Evolutionary conservation across 2,797 vertebrate species (phyloP), one percentile per base, ranked within the genome.

Genomic region (Rhadinocentrus ornatus): DNA sequence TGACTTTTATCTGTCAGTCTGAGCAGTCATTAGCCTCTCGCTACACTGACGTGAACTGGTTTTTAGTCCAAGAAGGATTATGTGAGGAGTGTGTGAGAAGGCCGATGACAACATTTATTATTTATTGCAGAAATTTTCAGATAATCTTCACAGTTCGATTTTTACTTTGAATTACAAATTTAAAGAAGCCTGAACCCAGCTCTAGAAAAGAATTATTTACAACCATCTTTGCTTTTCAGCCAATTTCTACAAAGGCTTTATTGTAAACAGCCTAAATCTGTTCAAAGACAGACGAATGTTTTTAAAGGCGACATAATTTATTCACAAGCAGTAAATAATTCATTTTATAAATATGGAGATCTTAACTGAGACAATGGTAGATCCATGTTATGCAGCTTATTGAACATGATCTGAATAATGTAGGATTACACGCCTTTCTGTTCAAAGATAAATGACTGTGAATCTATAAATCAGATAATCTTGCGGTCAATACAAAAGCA

Each of bases 381-480:
- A 80, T 85, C 82, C 70, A 69, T 75, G 69, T 70, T 72, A 34
- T 55, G 53, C 54, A 60, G 54, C 85, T 73, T 77, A 84, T 81
- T 57, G 66, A 79, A 67, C 60, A 54, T 22, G 44, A 71, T 57
- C 78, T 87, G 76, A 88, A 91, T 82, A 84, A 89, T 85, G 68
- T 70, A 73, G 74, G 74, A 85, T 86, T 84, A 76, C 54, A 71
- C 72, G 75, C 61, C 68, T 70, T 72, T 65, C 75, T 78, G 62
- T 81, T 79, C 35, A 41, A 24, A 68, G 82, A 89, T 81, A 76
- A 85, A 86, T 89, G 68, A 73, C 75, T 71, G 57, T 61, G 57
- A 77, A 88, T 89, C 72, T 60, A 67, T 77, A 78, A 74, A 85
- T 80, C 63, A 50, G 32, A 86, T 89, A 63, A 71, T 89, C 82